Evolutionary conservation across 2,888 invertebrate genomes (phyloP), one percentile per base, ranked within the genome.

Genomic region (Leptinotarsa juncta): DNA sequence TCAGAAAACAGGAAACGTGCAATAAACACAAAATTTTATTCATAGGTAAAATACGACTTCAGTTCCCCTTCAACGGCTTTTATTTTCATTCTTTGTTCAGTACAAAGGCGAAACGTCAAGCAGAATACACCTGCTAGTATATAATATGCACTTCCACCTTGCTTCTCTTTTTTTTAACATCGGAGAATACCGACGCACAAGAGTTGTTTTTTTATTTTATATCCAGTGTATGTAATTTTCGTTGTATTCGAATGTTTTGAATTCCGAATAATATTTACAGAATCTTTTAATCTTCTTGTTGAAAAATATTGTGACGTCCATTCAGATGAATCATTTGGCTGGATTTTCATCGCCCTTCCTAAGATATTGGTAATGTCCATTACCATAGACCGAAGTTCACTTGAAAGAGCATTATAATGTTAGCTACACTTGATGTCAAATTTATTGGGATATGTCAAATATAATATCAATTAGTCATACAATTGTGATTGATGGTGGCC

Each of bases 81-180:
- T 42, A 62, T 62, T 62, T 32, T 16, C 42, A 7, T 18, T 26
- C 62, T 42, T 62, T 62, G 16, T 62, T 42, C 15, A 42, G 42
- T 62, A 32, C 62, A 62, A 62, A 62, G n/a, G 57, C 57, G 23
- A 42, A 26, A 32, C n/a, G 32, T 42, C 23, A 57, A 57, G 62
- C 62, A 42, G 32, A 62, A n/a, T 62, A 62, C 62, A 62, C 62
- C 62, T 62, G 62, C 62, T 42, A n/a, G n/a, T 62, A 42, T 62
- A 42, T 62, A n/a, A 62, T 42, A 12, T 62, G 32, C 42, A 32
- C 62, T 62, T 62, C 42, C 62, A 62, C 32, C 62, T 62, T 62
- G 62, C 3, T 62, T 62, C 10, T 62, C 62, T 42, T 62, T 62
- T n/a, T 42, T 62, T 16, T 62, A 62, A 62, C 62, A 10, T 42